Conservation (phyloP, 2,797 vertebrate species). For the Dipus sagitta region DNA sequence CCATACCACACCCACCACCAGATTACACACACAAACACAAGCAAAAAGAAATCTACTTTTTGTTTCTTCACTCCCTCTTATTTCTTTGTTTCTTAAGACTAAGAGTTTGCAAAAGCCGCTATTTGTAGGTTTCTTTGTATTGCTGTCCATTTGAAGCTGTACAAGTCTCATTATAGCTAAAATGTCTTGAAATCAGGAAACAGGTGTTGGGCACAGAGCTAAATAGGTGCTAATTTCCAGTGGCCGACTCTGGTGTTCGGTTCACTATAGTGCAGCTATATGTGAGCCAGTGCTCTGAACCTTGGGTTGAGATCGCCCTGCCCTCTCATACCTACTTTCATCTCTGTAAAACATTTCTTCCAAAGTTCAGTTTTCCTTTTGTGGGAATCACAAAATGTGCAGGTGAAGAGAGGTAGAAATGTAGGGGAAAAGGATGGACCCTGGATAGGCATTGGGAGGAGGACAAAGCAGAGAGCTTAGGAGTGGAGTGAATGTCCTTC, state of each 20-base stretch:
- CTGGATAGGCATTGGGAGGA: neutral
- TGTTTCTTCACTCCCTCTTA: neutral
- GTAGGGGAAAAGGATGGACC: neutral
- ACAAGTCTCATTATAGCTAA: conserved; percentile 20
- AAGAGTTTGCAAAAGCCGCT: neutral
- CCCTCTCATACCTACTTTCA: neutral
- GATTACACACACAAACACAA: too few species aligned
- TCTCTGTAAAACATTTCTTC: conserved; percentile 28
- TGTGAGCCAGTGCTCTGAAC: neutral
- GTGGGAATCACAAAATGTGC: neutral
- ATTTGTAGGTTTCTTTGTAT: conserved; percentile 27
- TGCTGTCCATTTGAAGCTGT: neutral
- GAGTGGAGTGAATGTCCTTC: neutral
- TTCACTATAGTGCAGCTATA: neutral
- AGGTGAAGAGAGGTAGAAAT: neutral
- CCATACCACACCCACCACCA: too few species aligned
- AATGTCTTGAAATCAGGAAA: conserved; percentile 46
- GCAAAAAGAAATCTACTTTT: too few species aligned
- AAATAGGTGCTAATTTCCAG: neutral
- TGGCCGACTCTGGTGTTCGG: neutral
- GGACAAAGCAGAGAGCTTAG: neutral
- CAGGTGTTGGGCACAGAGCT: neutral
- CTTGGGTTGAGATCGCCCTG: neutral
- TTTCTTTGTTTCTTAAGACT: conserved; percentile 15
- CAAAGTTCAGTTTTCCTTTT: neutral